A percentile compares a stretch with the other conserved stretches of the same genome.
Evolutionary conservation across 2,113 vertebrate species (phyloP).

Genomic region (Cavia porcellus): DNA sequence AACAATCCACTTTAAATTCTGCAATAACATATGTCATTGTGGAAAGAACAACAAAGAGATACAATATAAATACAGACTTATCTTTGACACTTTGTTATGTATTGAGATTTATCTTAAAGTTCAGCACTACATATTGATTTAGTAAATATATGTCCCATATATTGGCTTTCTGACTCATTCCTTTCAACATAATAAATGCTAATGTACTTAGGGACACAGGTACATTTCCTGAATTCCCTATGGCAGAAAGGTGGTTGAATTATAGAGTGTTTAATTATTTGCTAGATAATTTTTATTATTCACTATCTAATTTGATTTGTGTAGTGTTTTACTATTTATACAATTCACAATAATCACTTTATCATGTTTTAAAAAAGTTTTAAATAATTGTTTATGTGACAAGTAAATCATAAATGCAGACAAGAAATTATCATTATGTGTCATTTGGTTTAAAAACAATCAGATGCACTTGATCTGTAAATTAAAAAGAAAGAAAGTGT

Average conservation of each 20-base stretch:
- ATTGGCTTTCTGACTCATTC: not conserved
- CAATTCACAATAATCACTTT: constrained; percentile 3
- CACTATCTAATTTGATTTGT: not conserved
- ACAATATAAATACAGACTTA: not conserved
- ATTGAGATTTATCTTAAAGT: not conserved
- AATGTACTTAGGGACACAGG: not conserved
- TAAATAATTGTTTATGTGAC: constrained; percentile 11
- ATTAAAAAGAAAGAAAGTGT: constrained; percentile 27
- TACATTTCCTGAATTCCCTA: not conserved
- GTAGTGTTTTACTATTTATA: constrained; percentile 13
- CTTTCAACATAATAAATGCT: not conserved
- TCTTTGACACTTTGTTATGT: not conserved
- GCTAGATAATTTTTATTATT: not conserved
- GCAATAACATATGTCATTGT: not conserved
- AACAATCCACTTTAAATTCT: not conserved
- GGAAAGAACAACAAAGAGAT: not conserved
- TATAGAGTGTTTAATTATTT: constrained; percentile 18
- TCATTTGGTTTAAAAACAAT: constrained; percentile 10
- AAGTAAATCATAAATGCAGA: not conserved
- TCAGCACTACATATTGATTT: not conserved
- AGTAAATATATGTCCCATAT: not conserved
- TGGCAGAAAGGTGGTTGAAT: not conserved
- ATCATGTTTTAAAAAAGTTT: not conserved
- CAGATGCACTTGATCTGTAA: not conserved
- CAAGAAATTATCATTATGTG: not conserved